These are phyloP conservation scores for Stichodactyla mertensii DNA, from an alignment of 64 coral and sea anemone genomes.

Conservation along the genomic window DNA sequence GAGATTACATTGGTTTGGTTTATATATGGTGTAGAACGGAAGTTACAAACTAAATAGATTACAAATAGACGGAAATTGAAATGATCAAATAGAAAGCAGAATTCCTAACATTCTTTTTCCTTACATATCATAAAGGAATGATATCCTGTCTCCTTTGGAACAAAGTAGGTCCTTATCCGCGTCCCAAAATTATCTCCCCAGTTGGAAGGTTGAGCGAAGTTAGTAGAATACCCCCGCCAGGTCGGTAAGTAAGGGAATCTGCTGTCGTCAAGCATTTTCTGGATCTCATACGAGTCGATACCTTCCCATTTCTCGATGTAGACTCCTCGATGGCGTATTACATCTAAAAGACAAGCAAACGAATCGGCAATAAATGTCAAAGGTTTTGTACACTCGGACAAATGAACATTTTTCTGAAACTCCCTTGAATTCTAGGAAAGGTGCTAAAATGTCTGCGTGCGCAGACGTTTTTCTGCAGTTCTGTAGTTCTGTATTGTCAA, in stretches of 20 bases:
- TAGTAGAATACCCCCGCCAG: constrained; percentile 14
- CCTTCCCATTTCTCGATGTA: constrained; percentile 82
- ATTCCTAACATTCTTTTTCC: no score
- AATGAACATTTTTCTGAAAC: neutral
- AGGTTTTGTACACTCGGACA: no score
- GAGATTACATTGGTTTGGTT: no score
- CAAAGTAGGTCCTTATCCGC: constrained; percentile 55
- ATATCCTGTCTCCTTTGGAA: constrained; percentile 28
- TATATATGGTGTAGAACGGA: no score
- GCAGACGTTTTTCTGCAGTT: no score
- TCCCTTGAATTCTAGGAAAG: no score
- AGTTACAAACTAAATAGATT: no score
- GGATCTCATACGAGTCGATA: constrained; percentile 53
- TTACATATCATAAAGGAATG: neutral
- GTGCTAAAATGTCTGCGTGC: no score
- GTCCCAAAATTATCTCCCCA: constrained; percentile 83
- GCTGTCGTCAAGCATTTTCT: constrained; percentile 37
- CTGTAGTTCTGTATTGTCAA: no score
- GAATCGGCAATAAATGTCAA: no score
- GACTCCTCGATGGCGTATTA: constrained; percentile 26
- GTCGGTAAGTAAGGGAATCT: constrained; percentile 62
- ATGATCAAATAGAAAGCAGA: no score
- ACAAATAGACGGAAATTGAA: no score
- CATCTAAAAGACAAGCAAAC: neutral
- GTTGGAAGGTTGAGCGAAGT: constrained; percentile 66